phyloP scores from a whole-genome alignment of 2,888 invertebrate species.

The Andrena hattorfiana region DNA sequence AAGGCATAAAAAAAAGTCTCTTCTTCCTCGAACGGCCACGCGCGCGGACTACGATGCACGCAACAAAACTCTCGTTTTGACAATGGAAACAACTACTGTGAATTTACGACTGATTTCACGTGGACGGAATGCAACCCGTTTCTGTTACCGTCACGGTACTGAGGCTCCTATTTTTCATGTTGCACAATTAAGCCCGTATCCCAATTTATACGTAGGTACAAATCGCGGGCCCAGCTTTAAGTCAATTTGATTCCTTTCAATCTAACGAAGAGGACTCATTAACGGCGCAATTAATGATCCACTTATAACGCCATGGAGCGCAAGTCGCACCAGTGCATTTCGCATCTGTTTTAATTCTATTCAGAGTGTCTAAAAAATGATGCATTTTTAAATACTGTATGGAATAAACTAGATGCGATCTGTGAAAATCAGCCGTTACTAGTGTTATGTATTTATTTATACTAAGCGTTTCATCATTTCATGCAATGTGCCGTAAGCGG shows the following conservation, averaged over 20 bases:
- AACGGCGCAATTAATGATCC: not conserved
- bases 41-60: conserved; percentile 56
- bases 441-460: not conserved
- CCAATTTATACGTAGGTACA: conserved; percentile 14
- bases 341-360: too few relatives aligned
- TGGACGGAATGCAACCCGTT: conserved; percentile 56
- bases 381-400: too few relatives aligned
- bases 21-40: conserved; percentile 62
- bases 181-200: conserved; percentile 22
- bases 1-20: conserved; percentile 65
- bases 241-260: not conserved
- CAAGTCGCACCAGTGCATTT: too few relatives aligned
- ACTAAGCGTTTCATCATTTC: not conserved
- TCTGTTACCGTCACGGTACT: conserved; percentile 57
- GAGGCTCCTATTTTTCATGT: conserved; percentile 26
- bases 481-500: not conserved
- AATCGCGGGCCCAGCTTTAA: not conserved
- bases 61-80: conserved; percentile 60
- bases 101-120: conserved; percentile 65
- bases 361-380: too few relatives aligned
- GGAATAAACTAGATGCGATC: not conserved
- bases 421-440: conserved; percentile 8
- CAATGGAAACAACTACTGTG: conserved; percentile 61
- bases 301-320: not conserved
- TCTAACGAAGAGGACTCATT: not conserved